Conservation (phyloP, 1,140 invertebrate genomes). For the Neuroterus valhalla region DNA sequence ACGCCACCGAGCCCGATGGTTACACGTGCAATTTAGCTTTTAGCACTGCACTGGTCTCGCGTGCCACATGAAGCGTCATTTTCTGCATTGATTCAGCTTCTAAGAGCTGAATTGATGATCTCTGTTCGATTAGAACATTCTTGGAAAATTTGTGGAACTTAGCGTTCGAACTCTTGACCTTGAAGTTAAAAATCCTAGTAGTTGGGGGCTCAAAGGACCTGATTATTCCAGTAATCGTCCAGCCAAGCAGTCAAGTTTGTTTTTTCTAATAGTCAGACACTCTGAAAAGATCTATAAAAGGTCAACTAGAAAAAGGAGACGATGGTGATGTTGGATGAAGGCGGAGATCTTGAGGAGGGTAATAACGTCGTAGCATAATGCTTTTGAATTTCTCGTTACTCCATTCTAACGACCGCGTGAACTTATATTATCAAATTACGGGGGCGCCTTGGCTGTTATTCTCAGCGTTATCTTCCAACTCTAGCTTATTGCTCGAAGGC, state of each 20-base stretch:
- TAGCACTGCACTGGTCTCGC: conserved; percentile 28
- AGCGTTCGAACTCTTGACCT: too few relatives aligned
- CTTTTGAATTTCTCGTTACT: conserved; percentile 22
- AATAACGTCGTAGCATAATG: conserved; percentile 20
- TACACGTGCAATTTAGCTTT: conserved; percentile 30
- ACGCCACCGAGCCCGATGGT: conserved; percentile 17
- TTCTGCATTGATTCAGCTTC: conserved; percentile 19
- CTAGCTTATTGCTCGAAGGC: neutral
- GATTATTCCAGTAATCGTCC: too few relatives aligned
- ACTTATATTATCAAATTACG: conserved; percentile 17
- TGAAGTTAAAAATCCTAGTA: too few relatives aligned
- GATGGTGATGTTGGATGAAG: neutral
- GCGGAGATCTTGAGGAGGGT: neutral
- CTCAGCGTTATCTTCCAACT: neutral
- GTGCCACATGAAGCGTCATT: conserved; percentile 24
- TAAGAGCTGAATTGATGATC: conserved; percentile 1
- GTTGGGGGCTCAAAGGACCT: too few relatives aligned
- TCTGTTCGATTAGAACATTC: neutral
- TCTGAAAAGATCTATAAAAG: too few relatives aligned
- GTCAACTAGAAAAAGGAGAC: neutral
- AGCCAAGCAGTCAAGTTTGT: too few relatives aligned
- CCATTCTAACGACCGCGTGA: neutral
- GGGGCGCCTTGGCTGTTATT: neutral
- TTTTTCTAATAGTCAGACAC: too few relatives aligned
- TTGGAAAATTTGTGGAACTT: neutral